Base-by-base conservation (phyloP, 1,140 invertebrate species). In the Neodiprion fabricii region DNA sequence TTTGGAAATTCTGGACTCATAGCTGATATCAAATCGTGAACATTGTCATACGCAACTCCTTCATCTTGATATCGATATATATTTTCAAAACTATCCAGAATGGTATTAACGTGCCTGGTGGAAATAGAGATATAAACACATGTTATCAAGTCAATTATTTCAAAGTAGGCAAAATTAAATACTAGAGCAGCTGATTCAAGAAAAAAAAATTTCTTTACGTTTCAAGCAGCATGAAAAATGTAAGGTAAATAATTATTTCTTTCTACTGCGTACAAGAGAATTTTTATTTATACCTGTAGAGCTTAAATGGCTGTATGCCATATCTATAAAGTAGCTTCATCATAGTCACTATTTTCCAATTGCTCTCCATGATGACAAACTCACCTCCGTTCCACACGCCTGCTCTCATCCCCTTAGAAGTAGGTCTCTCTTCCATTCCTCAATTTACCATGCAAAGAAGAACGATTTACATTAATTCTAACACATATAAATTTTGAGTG, bases 41-140 rank as follows among this genome's bases (percentile, higher is more conserved):
- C 87, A 77, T 88, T 89, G 12, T 84, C 83, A 81, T 90, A 94
- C 9, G 86, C 82, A 71, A 86, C 76, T 0, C 89, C 89, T 67
- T 89, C 77, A 17, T 91, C 85, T 78, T 92, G 92, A 5, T 90
- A 79, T 7, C 85, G 70, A 77, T 93, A 93, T 75, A 93, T 92
- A 72, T 91, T 93, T 70, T 73, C 81, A 77, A 87, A 88, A 53
- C 86, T 79, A 61, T 80, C 70, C 78, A 88, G 66, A 73, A 86
- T 79, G n/a, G 80, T 72, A 75, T 75, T 68, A 69, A 85, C 9
- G 66, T 84, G 78, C 71, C 84, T 86, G 71, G 75, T 71, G 49
- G 66, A 77, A 78, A 69, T 73, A 74, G 66, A 72, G 73, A 40
- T 40, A 40, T 40, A 40, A 5, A 40, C 28, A 40, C 28, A 40